Percentiles rank a stretch among this genome's conserved stretches.
Conservation (phyloP, 2,797 vertebrate species). For the Jordanella pulchra region DNA sequence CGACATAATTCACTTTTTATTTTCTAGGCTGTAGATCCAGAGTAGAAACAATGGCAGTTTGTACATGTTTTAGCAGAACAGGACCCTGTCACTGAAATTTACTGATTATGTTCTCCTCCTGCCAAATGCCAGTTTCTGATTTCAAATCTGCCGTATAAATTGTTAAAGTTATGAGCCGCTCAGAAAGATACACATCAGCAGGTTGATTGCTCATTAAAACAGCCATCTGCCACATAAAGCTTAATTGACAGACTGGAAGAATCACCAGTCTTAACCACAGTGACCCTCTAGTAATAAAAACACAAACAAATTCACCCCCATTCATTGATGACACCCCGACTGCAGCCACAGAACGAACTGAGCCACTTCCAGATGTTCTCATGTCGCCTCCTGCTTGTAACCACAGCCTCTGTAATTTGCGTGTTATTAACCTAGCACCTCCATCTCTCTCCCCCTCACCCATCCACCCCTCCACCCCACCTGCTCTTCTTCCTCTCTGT, state of each 20-base stretch:
- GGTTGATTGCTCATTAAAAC: slow-evolving; percentile 9
- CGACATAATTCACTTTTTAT: too few species aligned
- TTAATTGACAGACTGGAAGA: background rate
- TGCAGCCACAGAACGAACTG: slow-evolving; percentile 50
- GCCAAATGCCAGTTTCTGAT: background rate
- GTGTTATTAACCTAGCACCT: slow-evolving; percentile 71
- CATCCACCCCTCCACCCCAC: slow-evolving; percentile 35
- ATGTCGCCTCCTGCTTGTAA: slow-evolving; percentile 69
- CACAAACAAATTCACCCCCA: slow-evolving; percentile 9
- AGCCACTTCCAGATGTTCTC: slow-evolving; percentile 57
- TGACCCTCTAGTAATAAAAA: background rate
- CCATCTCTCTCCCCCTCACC: slow-evolving; percentile 55
- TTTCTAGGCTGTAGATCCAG: too few species aligned
- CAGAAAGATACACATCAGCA: background rate
- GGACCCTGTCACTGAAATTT: background rate
- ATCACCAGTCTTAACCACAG: background rate
- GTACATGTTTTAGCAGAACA: background rate
- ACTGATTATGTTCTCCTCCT: background rate
- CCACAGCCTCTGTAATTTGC: slow-evolving; percentile 60
- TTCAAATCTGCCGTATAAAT: background rate
- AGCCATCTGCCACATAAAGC: background rate
- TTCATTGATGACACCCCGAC: slow-evolving; percentile 8
- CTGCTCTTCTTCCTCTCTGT: slow-evolving; percentile 33
- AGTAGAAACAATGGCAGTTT: too few species aligned
- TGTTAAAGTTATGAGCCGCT: background rate